A percentile compares a stretch with the other conserved stretches of the same genome.
Conservation (phyloP, 2,113 vertebrate genomes). For the Coturnix japonica region DNA sequence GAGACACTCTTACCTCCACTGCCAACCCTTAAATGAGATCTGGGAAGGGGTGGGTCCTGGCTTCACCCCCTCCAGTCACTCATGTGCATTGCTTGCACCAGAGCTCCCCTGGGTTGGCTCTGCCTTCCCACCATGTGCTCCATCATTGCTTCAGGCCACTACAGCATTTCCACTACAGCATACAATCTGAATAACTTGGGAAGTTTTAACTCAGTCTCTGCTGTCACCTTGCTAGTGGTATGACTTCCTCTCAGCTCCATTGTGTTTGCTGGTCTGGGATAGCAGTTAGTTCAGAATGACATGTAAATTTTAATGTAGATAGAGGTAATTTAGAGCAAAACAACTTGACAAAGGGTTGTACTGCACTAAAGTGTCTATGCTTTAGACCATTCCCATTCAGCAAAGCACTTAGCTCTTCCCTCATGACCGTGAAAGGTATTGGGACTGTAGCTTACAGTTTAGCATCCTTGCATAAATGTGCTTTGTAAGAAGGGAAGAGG, state of each 20-base stretch:
- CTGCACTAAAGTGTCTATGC: not conserved
- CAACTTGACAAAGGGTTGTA: not conserved
- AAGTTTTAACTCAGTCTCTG: not conserved
- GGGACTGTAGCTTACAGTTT: not conserved
- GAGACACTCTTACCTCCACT: no score
- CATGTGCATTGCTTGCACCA: no score
- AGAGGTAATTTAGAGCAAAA: not conserved
- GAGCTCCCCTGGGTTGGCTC: no score
- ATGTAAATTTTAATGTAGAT: not conserved
- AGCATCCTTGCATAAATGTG: rapidly evolving
- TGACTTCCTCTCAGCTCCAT: not conserved
- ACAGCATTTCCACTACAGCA: no score
- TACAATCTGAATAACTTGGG: not conserved
- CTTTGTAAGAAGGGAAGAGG: not conserved
- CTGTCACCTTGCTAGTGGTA: not conserved
- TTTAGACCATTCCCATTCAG: not conserved
- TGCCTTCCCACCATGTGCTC: no score
- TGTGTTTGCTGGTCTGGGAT: not conserved
- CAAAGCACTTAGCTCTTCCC: not conserved
- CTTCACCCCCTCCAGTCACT: no score
- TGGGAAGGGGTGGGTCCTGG: no score
- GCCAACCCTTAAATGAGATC: no score
- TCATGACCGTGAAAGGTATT: not conserved
- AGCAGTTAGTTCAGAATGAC: not conserved
- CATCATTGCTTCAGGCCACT: no score